These are phyloP conservation scores for Petrolisthes cinctipes DNA, from an alignment of 2,888 invertebrate species.

Conservation along the genomic window DNA sequence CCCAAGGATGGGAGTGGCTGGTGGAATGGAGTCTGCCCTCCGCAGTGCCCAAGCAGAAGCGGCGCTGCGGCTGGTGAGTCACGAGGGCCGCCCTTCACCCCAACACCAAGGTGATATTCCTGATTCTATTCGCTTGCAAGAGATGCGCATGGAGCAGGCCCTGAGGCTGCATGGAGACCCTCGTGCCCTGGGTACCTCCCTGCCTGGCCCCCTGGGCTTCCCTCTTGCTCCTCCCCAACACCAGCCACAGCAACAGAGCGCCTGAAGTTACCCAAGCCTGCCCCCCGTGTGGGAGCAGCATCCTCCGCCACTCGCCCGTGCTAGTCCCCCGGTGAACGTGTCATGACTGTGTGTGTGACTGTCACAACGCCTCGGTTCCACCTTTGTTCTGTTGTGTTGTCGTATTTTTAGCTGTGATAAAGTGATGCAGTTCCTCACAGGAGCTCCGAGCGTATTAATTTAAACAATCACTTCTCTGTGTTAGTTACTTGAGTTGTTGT, in stretches of 20 bases:
- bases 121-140: slow-evolving; percentile 75
- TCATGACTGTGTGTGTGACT: slow-evolving; percentile 55
- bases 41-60: slow-evolving; percentile 64
- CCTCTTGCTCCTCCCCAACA: slow-evolving; percentile 65
- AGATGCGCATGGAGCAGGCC: slow-evolving; percentile 86
- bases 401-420: slow-evolving; percentile 63
- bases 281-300: slow-evolving; percentile 56
- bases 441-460: slow-evolving; percentile 45
- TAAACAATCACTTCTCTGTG: slow-evolving; percentile 58
- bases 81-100: slow-evolving; percentile 66
- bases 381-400: slow-evolving; percentile 62
- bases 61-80: slow-evolving; percentile 58
- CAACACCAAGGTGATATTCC: slow-evolving; percentile 77
- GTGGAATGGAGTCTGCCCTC: slow-evolving; percentile 64
- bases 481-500: slow-evolving; percentile 62
- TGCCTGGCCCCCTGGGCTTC: slow-evolving; percentile 70
- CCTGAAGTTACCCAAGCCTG: slow-evolving; percentile 55
- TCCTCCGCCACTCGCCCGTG: slow-evolving; percentile 55
- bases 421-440: slow-evolving; percentile 53
- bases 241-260: slow-evolving; percentile 65
- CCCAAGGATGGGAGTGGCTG: slow-evolving; percentile 58
- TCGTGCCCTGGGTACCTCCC: slow-evolving; percentile 82
- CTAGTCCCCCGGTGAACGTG: slow-evolving; percentile 58
- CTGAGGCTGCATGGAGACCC: slow-evolving; percentile 81
- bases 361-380: slow-evolving; percentile 60